Evolutionary conservation across 2,797 vertebrate genomes (phyloP), one percentile per base, ranked within the genome.

Genomic region (Coregonus ussuriensis): DNA sequence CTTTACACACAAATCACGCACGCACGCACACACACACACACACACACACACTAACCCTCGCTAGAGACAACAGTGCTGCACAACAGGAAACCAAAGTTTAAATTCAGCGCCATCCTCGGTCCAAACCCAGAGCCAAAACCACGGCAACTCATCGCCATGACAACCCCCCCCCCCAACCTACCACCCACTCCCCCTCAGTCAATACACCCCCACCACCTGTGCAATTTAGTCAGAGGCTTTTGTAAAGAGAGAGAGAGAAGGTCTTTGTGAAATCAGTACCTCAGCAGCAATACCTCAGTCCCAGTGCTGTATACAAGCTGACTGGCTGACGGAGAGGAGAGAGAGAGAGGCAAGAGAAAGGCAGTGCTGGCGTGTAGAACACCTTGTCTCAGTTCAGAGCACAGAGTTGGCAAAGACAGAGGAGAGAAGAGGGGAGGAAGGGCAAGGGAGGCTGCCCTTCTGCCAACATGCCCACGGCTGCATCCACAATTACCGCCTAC

Each of bases 151-250:
- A 67, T 74, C n/a, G 1, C 54, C 72, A 62, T 74, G 72, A 56
- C 54, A 74, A 74, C 72, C 15, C 15, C 31, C n/a, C 31, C 71
- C 15, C 15, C 31, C 1, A 11, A 14, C 21, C 62, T 29, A 3
- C 62, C 16, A n/a, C 62, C 25, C 11, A 13, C 13, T 29, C n/a
- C 25, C 14, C 29, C 16, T 73, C 31, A 35, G 21, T 33, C 33
- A 73, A 73, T 18, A 73, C 15, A 73, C 31, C 53, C 9, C 21
- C 33, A 73, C 54, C 72, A 35, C 31, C 53, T 59, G 54, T 51
- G 41, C 41, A 47, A 47, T 9, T 47, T 9, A 47, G 41, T 9
- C 41, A 11, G 11, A 47, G 41, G 41, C 41, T 13, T 47, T 13
- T 47, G 41, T 47, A 9, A 9, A 47, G 41, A 47, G 41, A 47